Conservation (phyloP, 2,113 vertebrate species). For the Tragelaphus strepsiceros region DNA sequence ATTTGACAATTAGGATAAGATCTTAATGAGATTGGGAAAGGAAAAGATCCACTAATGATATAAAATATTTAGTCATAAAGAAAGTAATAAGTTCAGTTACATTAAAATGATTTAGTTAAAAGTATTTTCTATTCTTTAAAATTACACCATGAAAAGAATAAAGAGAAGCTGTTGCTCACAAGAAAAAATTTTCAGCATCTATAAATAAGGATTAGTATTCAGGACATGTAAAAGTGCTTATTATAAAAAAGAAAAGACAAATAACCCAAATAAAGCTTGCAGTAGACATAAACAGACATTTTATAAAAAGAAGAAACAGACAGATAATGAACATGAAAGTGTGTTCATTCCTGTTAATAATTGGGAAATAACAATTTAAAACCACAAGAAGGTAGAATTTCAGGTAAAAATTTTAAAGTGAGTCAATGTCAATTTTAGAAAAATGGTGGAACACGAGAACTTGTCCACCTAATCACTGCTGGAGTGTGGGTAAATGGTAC, state of each 20-base stretch:
- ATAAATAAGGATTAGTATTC: background rate
- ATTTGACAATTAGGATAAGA: background rate
- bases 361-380: too few species aligned
- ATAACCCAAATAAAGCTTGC: background rate
- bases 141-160: background rate
- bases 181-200: background rate
- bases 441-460: background rate
- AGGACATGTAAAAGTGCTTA: background rate
- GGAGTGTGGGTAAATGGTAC: background rate
- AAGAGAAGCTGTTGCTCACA: background rate
- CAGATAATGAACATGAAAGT: too few species aligned
- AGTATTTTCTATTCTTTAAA: background rate
- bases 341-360: too few species aligned
- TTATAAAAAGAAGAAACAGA: background rate
- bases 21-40: background rate
- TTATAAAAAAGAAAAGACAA: background rate
- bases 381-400: background rate
- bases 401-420: background rate
- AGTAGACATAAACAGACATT: background rate
- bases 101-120: background rate
- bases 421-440: background rate
- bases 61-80: background rate
- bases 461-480: background rate
- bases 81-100: background rate
- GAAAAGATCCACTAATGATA: background rate